These are phyloP conservation scores for Drosophila ironensis DNA, from an alignment of 1,140 invertebrate genomes.

Conservation along the genomic window DNA sequence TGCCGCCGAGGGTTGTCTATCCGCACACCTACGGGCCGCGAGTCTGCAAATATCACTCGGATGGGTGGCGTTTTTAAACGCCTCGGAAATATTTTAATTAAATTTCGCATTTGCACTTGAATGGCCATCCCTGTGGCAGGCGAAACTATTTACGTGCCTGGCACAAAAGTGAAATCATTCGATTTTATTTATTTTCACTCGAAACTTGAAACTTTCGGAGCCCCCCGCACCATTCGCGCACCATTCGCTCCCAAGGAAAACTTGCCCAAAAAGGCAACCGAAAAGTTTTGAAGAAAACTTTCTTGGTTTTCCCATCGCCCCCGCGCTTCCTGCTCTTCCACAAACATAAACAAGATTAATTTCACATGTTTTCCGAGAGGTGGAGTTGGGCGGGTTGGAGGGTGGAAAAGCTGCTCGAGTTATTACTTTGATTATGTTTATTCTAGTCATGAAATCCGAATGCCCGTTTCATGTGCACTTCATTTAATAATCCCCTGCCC, in stretches of 20 bases:
- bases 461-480: constrained; percentile 69
- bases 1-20: constrained; percentile 46
- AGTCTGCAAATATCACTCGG: constrained; percentile 6
- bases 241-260: constrained; percentile 28
- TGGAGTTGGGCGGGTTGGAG: not conserved
- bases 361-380: constrained; percentile 60
- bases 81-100: constrained; percentile 59
- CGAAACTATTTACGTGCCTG: constrained; percentile 52
- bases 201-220: constrained; percentile 45
- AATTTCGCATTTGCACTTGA: constrained; percentile 59
- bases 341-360: constrained; percentile 77
- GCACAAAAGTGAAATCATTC: constrained; percentile 61
- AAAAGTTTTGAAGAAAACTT: constrained; percentile 62
- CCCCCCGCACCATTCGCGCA: not conserved
- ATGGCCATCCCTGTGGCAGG: constrained; percentile 27
- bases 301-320: constrained; percentile 30
- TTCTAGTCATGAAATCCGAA: constrained; percentile 74
- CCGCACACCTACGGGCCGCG: constrained; percentile 38
- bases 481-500: constrained; percentile 65
- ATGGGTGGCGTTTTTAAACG: constrained; percentile 26
- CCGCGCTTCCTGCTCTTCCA: constrained; percentile 25
- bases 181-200: constrained; percentile 72
- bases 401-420: constrained; percentile 32
- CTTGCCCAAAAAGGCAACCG: constrained; percentile 57
- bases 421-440: constrained; percentile 80